These are phyloP conservation scores for Formica exsecta DNA, from an alignment of 1,140 invertebrate genomes.

Conservation along the genomic window DNA sequence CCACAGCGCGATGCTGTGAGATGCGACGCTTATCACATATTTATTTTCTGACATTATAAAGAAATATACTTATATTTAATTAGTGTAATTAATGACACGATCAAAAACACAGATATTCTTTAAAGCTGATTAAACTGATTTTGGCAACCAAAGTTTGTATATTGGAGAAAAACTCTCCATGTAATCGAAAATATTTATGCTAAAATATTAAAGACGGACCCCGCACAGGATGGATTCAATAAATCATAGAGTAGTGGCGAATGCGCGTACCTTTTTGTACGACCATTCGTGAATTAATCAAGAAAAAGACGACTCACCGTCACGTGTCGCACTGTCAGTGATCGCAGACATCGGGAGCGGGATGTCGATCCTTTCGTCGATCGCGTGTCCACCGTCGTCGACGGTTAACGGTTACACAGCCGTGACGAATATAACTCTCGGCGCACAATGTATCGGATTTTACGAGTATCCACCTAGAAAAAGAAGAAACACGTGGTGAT, in stretches of 20 bases:
- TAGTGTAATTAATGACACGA: background rate
- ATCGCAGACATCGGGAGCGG: conserved; percentile 66
- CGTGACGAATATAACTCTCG: conserved; percentile 78
- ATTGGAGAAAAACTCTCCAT: background rate
- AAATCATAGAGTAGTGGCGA: conserved; percentile 19
- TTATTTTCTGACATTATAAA: background rate
- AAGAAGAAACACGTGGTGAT: conserved; percentile 54
- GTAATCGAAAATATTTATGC: background rate
- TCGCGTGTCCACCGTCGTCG: conserved; percentile 78
- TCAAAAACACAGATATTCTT: background rate
- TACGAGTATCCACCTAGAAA: conserved; percentile 79
- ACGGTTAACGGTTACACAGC: conserved; percentile 68
- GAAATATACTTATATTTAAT: background rate
- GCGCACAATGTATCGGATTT: conserved; percentile 82
- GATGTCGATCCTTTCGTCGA: conserved; percentile 81
- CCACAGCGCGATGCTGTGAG: background rate
- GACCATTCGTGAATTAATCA: conserved; percentile 52
- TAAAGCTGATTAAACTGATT: background rate
- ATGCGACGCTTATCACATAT: background rate
- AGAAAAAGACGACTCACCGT: conserved; percentile 49
- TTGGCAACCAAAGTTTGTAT: background rate
- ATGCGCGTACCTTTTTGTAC: background rate
- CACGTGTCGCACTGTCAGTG: conserved; percentile 11
- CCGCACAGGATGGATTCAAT: background rate
- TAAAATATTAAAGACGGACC: conserved; percentile 13